phyloP scores from a whole-genome alignment of 2,888 invertebrate genomes.

The Morpho helenor region DNA sequence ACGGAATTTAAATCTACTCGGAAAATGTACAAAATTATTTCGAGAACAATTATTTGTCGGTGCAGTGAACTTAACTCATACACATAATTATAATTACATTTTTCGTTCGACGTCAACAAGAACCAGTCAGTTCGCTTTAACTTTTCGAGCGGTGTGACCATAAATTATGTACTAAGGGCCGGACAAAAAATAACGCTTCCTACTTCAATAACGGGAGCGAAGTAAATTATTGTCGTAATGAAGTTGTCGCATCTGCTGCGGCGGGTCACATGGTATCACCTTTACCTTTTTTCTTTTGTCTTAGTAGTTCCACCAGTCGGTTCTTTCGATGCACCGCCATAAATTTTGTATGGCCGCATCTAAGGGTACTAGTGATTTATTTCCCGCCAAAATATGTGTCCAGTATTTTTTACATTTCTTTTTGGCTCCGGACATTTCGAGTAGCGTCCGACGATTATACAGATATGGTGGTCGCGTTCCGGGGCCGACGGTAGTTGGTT shows the following conservation, averaged over 20 bases:
- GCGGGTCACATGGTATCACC: slow-evolving; percentile 52
- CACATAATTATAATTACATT: slow-evolving; percentile 32
- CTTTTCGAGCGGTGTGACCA: slow-evolving; percentile 55
- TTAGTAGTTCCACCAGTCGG: slow-evolving; percentile 54
- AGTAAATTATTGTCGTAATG: slow-evolving; percentile 70
- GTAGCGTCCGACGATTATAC: slow-evolving; percentile 73
- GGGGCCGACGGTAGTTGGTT: slow-evolving; percentile 69
- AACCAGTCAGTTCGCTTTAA: slow-evolving; percentile 45
- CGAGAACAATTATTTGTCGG: slow-evolving; percentile 32
- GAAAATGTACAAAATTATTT: slow-evolving; percentile 30
- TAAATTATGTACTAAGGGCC: slow-evolving; percentile 66
- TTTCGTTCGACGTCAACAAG: slow-evolving; percentile 30
- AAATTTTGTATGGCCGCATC: slow-evolving; percentile 72
- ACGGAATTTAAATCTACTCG: slow-evolving; percentile 29
- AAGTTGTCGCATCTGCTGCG: slow-evolving; percentile 69
- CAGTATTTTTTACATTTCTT: slow-evolving; percentile 50
- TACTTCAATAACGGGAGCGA: slow-evolving; percentile 72
- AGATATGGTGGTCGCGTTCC: slow-evolving; percentile 69
- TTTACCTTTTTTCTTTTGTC: slow-evolving; percentile 48
- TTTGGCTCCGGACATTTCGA: slow-evolving; percentile 68
- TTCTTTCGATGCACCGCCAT: slow-evolving; percentile 61
- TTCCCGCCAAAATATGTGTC: slow-evolving; percentile 75
- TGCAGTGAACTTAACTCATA: slow-evolving; percentile 32
- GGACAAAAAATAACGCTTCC: slow-evolving; percentile 64
- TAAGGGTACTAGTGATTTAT: slow-evolving; percentile 69